A percentile compares a stretch with the other conserved stretches of the same genome.
phyloP scores from a whole-genome alignment of 2,797 vertebrate genomes.

The Amblyopsis hoosieri region DNA sequence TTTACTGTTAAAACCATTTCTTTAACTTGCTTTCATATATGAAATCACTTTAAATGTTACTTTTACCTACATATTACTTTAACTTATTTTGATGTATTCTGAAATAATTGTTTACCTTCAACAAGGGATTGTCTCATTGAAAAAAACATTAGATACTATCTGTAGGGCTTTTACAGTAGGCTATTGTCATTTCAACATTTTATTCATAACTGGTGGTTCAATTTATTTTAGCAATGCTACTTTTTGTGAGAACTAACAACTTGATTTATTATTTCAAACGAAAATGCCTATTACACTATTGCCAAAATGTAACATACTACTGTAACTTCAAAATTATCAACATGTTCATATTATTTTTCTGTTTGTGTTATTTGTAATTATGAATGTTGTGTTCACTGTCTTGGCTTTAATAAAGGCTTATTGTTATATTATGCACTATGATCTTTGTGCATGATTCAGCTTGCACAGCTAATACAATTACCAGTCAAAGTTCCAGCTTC shows the following conservation, averaged over 20 bases:
- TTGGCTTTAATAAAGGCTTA: slow-evolving; percentile 68
- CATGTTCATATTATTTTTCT: slow-evolving; percentile 47
- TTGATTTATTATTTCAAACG: slow-evolving; percentile 50
- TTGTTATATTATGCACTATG: slow-evolving; percentile 36
- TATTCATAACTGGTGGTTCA: slow-evolving; percentile 28
- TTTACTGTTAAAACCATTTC: too few species aligned
- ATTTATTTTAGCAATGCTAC: slow-evolving; percentile 36
- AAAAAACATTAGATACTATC: slow-evolving; percentile 6
- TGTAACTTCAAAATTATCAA: slow-evolving; percentile 43
- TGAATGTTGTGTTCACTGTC: slow-evolving; percentile 40
- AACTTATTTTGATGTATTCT: too few species aligned
- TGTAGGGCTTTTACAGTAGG: slow-evolving; percentile 21
- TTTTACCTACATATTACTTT: too few species aligned
- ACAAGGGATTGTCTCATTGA: background rate
- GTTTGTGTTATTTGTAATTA: slow-evolving; percentile 54
- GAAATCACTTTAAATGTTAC: too few species aligned
- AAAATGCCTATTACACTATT: slow-evolving; percentile 61
- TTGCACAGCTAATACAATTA: too few species aligned
- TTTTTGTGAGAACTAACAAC: slow-evolving; percentile 54
- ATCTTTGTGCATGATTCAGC: too few species aligned
- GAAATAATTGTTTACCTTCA: background rate
- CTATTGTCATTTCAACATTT: slow-evolving; percentile 47
- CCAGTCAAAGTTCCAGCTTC: too few species aligned
- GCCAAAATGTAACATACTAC: slow-evolving; percentile 65
- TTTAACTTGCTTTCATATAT: too few species aligned